These are phyloP conservation scores for Eulithis testata DNA, from an alignment of 2,888 invertebrate species.

Conservation along the genomic window DNA sequence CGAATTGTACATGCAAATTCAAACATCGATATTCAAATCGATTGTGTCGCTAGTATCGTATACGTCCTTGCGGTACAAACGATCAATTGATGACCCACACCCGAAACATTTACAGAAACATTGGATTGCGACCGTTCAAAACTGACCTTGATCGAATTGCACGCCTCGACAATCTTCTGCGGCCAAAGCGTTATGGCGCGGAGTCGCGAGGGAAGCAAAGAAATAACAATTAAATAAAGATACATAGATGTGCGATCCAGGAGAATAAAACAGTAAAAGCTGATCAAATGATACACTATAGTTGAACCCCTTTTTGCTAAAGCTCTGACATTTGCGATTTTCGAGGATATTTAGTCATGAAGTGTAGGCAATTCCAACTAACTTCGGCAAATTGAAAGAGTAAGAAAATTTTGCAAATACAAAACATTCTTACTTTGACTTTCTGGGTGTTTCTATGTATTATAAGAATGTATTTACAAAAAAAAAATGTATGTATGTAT, in stretches of 20 bases:
- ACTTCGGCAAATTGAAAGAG: too few relatives aligned
- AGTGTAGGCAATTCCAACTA: too few relatives aligned
- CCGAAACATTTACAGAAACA: conserved; percentile 40
- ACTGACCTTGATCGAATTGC: conserved; percentile 95
- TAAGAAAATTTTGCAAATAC: neutral
- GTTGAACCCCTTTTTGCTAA: neutral
- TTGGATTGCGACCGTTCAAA: conserved; percentile 47
- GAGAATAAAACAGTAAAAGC: conserved; percentile 15
- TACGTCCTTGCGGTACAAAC: conserved; percentile 49
- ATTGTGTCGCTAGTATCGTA: conserved; percentile 22
- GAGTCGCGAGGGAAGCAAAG: conserved; percentile 67
- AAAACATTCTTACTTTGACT: too few relatives aligned
- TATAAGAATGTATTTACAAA: too few relatives aligned
- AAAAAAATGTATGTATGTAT: too few relatives aligned
- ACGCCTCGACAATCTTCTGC: conserved; percentile 97
- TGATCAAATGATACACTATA: neutral
- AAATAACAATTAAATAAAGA: conserved; percentile 70
- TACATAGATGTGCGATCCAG: conserved; percentile 29
- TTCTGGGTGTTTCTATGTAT: too few relatives aligned
- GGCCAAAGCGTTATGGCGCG: conserved; percentile 74
- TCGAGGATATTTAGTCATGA: too few relatives aligned
- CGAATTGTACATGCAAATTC: conserved; percentile 13
- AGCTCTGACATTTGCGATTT: too few relatives aligned
- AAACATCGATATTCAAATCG: conserved; percentile 14
- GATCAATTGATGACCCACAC: conserved; percentile 45